phyloP scores from a whole-genome alignment of 2,797 vertebrate genomes.

The Crocidura indochinensis region DNA sequence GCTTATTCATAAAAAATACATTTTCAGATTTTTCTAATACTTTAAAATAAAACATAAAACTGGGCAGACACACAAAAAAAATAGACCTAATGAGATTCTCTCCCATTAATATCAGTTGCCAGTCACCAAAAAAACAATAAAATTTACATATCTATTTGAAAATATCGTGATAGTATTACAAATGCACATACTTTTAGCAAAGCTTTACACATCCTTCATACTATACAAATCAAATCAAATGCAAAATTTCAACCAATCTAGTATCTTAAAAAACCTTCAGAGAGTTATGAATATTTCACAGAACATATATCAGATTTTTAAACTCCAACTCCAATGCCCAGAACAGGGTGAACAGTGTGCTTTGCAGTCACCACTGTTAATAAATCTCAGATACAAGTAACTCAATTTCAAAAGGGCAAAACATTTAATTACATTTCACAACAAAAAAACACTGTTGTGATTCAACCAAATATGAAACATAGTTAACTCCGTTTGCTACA shows the following conservation, averaged over 20 bases:
- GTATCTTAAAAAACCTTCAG: slow-evolving; percentile 77
- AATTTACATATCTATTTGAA: slow-evolving; percentile 80
- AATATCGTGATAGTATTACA: slow-evolving; percentile 80
- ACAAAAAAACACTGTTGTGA: slow-evolving; percentile 87
- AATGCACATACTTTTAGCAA: slow-evolving; percentile 83
- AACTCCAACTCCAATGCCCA: slow-evolving; percentile 77
- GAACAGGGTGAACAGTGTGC: slow-evolving; percentile 78
- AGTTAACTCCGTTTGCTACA: slow-evolving; percentile 86
- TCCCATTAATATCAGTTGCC: slow-evolving; percentile 74
- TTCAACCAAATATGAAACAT: slow-evolving; percentile 82
- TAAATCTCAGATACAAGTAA: slow-evolving; percentile 83
- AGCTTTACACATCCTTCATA: slow-evolving; percentile 86
- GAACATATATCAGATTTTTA: slow-evolving; percentile 70
- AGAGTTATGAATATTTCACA: slow-evolving; percentile 79
- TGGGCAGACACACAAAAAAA: slow-evolving; percentile 43
- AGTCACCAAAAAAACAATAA: slow-evolving; percentile 77
- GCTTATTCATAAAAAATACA: slow-evolving; percentile 83
- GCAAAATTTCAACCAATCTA: slow-evolving; percentile 85
- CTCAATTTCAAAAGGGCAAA: slow-evolving; percentile 85
- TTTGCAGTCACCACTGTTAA: slow-evolving; percentile 80
- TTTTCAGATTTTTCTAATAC: slow-evolving; percentile 73
- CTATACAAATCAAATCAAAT: slow-evolving; percentile 75
- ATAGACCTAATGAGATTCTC: slow-evolving; percentile 75
- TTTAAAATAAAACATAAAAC: slow-evolving; percentile 70
- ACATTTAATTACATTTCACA: slow-evolving; percentile 89